These are phyloP conservation scores for Elegia similella DNA, from an alignment of 2,888 invertebrate species.

Conservation along the genomic window DNA sequence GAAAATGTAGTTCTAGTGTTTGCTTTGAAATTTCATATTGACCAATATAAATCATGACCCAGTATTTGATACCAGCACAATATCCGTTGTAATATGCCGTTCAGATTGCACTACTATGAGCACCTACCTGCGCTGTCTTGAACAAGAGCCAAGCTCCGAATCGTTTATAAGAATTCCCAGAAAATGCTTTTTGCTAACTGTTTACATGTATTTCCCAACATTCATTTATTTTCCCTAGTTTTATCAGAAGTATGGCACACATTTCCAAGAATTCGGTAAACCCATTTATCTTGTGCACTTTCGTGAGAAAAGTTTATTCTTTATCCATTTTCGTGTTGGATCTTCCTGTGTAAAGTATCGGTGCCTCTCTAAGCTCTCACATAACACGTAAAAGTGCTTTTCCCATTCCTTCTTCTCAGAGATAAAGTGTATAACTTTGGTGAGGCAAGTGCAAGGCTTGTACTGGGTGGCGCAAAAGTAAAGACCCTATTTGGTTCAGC, in stretches of 20 bases:
- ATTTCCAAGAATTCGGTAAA: neutral
- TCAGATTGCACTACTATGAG: slow-evolving; percentile 20
- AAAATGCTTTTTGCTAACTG: neutral
- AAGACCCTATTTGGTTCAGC: too few species aligned
- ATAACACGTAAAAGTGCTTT: slow-evolving; percentile 10
- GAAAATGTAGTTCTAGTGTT: neutral
- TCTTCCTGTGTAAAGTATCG: slow-evolving; percentile 1
- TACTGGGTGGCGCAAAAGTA: too few species aligned
- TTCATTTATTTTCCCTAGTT: neutral
- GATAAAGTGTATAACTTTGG: slow-evolving; percentile 12
- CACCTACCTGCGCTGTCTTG: neutral
- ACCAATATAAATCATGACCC: slow-evolving; percentile 23
- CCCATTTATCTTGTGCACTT: slow-evolving; percentile 7
- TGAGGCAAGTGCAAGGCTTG: neutral
- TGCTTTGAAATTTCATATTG: neutral
- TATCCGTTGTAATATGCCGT: slow-evolving; percentile 35
- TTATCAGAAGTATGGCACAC: neutral
- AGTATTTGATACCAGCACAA: slow-evolving; percentile 41
- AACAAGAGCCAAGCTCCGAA: slow-evolving; percentile 7
- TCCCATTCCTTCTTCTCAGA: neutral
- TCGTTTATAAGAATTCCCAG: slow-evolving; percentile 5
- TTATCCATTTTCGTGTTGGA: slow-evolving; percentile 5
- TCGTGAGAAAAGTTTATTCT: slow-evolving; percentile 2
- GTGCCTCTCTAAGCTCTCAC: slow-evolving; percentile 13
- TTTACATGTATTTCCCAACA: neutral